Base-by-base conservation (phyloP, 2,113 vertebrate species). In the Otis tarda region DNA sequence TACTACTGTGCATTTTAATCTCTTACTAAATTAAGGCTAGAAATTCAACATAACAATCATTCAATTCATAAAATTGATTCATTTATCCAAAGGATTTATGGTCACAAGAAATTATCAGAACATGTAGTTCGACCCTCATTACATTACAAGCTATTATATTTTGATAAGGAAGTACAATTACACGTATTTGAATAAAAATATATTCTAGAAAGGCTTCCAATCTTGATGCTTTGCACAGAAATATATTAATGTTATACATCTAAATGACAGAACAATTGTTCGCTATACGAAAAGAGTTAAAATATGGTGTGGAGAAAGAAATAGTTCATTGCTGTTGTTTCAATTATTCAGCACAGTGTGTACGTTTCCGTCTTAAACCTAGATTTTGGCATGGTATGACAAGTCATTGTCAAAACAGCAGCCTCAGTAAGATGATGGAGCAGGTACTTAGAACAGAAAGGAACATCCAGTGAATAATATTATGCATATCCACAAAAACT, bases 361-460 rank as follows among this genome's bases (percentile, higher is more conserved):
- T 56, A 60, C 0, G 0, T 69, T 89, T 94, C 80, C 57, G 76
- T 57, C 85, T 84, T 84, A 95, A 94, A 92, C 69, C 83, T 69
- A 69, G 83, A 89, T 73, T 92, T 95, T 79, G 77, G 49, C 77
- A 64, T 10, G 31, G 57, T 84, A 60, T 69, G 96, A 96, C 96
- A 95, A 89, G 80, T n/a, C 31, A 81, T 31, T 95, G 95, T 96
- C 95, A 96, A 94, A 97, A 95, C 56, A 94, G 60, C 69, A 91
- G 39, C 57, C 61, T 93, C n/a, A 2, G 28, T 30, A 55, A 84
- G 61, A 82, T 82, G 86, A 96, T 69, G 53, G 83, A 97, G 35
- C 86, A 84, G 94, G 77, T 84, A 84, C 49, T 96, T 81, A 64
- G 47, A 97, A 83, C 2, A 89, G 35, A 90, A 96, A 88, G 76